Conservation (phyloP, 1,140 invertebrate species). For the Uloborus diversus region DNA sequence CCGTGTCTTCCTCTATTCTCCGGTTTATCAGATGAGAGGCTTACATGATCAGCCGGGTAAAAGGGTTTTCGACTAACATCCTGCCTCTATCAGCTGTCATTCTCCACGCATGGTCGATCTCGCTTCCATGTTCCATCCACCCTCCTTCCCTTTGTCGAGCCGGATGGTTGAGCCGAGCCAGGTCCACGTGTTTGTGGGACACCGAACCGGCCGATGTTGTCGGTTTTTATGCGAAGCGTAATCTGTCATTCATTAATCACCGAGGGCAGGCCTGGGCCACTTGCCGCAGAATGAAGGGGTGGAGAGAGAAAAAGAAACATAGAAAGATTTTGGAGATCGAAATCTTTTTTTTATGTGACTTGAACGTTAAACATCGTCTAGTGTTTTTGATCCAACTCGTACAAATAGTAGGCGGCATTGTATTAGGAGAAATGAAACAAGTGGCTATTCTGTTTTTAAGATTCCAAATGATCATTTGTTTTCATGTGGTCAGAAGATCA, state of each 20-base stretch:
- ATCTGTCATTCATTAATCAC: slow-evolving; percentile 35
- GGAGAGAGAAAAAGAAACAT: not conserved
- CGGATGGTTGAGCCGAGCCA: slow-evolving; percentile 21
- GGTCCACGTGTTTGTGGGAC: slow-evolving; percentile 44
- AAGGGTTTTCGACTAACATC: slow-evolving; percentile 23
- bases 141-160: not conserved
- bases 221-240: slow-evolving; percentile 23
- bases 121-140: not conserved
- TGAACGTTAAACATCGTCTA: no score
- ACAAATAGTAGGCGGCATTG: no score
- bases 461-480: no score
- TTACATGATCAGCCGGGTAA: not conserved
- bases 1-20: slow-evolving; percentile 45
- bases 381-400: no score
- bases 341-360: no score
- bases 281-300: slow-evolving; percentile 5
- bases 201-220: slow-evolving; percentile 7
- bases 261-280: not conserved
- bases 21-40: slow-evolving; percentile 31
- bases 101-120: slow-evolving; percentile 26
- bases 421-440: no score
- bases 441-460: no score
- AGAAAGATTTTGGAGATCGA: not conserved
- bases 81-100: slow-evolving; percentile 33
- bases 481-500: no score